phyloP scores from a whole-genome alignment of 2,797 vertebrate genomes.

The Pipistrellus nathusii region DNA sequence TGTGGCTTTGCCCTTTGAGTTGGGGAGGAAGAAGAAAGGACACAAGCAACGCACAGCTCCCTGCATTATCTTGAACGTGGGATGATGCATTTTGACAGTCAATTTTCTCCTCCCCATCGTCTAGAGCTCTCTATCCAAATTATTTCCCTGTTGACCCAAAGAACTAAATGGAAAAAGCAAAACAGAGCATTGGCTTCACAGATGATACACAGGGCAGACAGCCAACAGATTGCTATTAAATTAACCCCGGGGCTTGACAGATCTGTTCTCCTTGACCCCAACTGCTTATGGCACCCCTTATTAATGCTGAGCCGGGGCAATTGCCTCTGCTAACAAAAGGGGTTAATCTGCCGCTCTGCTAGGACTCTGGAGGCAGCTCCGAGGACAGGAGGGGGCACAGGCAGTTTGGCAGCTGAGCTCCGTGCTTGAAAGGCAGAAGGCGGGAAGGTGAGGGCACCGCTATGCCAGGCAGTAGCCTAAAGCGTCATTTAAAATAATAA shows the following conservation, averaged over 20 bases:
- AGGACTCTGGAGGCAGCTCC: constrained; percentile 69
- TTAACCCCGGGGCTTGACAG: constrained; percentile 81
- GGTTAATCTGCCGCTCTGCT: constrained; percentile 77
- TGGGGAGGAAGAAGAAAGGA: constrained; percentile 21
- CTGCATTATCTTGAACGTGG: constrained; percentile 49
- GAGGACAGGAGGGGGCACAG: constrained; percentile 49
- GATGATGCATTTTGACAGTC: constrained; percentile 77
- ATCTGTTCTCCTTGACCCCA: constrained; percentile 75
- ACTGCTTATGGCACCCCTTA: constrained; percentile 69
- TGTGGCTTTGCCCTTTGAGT: neutral
- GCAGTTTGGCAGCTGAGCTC: constrained; percentile 71
- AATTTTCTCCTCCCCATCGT: constrained; percentile 69
- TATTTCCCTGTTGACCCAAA: constrained; percentile 71
- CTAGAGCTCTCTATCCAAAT: constrained; percentile 66
- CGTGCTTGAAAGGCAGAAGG: constrained; percentile 10
- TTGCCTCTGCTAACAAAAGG: constrained; percentile 81
- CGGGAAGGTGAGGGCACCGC: constrained; percentile 61
- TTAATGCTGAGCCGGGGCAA: constrained; percentile 75
- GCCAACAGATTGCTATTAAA: constrained; percentile 80
- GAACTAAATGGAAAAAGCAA: constrained; percentile 71
- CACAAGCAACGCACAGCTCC: neutral
- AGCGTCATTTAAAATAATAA: constrained; percentile 80
- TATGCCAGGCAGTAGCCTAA: constrained; percentile 74
- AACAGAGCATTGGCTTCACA: constrained; percentile 5
- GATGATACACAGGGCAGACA: constrained; percentile 71